Evolutionary conservation across 2,888 invertebrate species (phyloP), one percentile per base, ranked within the genome.

Genomic region (Brenthis hecate): DNA sequence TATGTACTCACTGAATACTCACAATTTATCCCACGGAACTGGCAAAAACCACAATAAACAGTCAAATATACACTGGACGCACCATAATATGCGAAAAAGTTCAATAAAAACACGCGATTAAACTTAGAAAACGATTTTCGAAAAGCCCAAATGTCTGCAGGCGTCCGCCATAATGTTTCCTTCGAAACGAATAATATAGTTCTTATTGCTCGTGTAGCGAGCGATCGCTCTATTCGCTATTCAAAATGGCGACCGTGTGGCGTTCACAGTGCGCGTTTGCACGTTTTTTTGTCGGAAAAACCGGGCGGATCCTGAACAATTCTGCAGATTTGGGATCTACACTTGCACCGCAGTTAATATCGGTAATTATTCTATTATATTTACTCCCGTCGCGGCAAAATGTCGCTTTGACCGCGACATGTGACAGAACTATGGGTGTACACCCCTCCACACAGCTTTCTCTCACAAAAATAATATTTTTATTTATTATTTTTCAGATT

Each of bases 81-180:
- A 91, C 90, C 91, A 87, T 88, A 91, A 93, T 92, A 91, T 92
- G 90, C 90, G 84, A 89, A 92, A 93, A 91, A 93, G 93, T 92
- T 92, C 93, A 92, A 89, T 92, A 93, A 86, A 92, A 92, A 92
- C 91, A 84, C 92, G 87, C 87, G 84, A 89, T 88, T 88, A 89
- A 90, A 91, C 91, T 91, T 91, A 92, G 89, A 93, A 93, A 93
- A 93, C 84, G 93, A 93, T 92, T 93, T 93, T 93, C 91, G 88
- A 93, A 92, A 93, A 93, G 92, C 93, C 89, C 93, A 85, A 92
- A 87, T 91, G 88, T 88, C 87, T 89, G 87, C 92, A 92, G 92
- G 91, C 92, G 91, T 91, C 93, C 92, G 93, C 93, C 93, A 93
- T 93, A 90, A 92, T 93, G 93, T 93, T 93, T 93, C 93, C 93